Conservation (phyloP, 2,888 invertebrate genomes). For the Neoitamus cyanurus region DNA sequence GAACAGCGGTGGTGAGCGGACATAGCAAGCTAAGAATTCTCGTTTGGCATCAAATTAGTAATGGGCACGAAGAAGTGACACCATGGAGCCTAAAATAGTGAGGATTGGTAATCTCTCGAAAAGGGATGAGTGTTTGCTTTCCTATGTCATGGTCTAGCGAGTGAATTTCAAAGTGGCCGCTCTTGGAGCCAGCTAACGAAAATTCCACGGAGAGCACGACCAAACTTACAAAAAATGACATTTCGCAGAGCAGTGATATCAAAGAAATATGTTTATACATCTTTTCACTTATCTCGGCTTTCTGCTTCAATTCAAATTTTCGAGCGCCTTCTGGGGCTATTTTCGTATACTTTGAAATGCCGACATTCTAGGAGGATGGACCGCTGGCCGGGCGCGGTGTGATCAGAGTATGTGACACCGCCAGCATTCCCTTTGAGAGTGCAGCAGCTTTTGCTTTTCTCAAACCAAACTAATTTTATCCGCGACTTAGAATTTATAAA, state of each 20-base stretch:
- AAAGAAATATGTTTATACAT: constrained; percentile 24
- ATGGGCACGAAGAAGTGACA: background rate
- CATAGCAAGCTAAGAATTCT: too few species aligned
- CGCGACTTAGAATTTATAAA: constrained; percentile 19
- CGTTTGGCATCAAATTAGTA: background rate
- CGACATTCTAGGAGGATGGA: background rate
- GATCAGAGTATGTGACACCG: constrained; percentile 1
- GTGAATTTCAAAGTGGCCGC: background rate
- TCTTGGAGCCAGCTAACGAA: background rate
- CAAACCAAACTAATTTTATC: constrained; percentile 17
- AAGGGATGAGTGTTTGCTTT: background rate
- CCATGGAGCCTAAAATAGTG: background rate
- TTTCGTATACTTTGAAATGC: constrained; percentile 13
- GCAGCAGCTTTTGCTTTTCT: background rate
- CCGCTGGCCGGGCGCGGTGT: background rate
- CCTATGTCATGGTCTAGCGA: background rate
- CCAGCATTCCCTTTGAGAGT: background rate
- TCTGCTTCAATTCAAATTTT: constrained; percentile 3
- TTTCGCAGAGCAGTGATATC: constrained; percentile 10
- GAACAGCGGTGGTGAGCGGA: too few species aligned
- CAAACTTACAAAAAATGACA: constrained; percentile 10
- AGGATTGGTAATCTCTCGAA: background rate
- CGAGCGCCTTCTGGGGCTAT: constrained; percentile 7
- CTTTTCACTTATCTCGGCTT: constrained; percentile 11
- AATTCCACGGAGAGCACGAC: background rate